A percentile compares a stretch with the other conserved stretches of the same genome.
phyloP scores from a whole-genome alignment of 2,888 invertebrate species.

The Agapostemon virescens region DNA sequence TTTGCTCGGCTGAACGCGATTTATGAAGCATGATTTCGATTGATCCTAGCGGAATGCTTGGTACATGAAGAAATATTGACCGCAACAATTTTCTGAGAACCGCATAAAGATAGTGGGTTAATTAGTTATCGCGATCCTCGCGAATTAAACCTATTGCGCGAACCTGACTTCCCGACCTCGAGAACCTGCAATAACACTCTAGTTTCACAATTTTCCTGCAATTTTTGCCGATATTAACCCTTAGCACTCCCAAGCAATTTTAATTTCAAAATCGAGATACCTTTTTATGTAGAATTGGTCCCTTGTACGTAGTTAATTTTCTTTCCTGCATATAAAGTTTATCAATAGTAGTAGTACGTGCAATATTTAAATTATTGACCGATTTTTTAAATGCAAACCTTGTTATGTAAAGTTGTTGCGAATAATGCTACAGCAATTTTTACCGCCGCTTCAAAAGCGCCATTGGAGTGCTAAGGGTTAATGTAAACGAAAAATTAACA shows the following conservation, averaged over 20 bases:
- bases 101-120: neutral
- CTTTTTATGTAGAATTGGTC: no score
- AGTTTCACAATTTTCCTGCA: neutral
- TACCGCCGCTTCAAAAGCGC: no score
- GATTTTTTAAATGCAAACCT: no score
- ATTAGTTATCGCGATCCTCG: neutral
- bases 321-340: no score
- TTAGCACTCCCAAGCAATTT: no score
- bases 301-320: no score
- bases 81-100: neutral
- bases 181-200: neutral
- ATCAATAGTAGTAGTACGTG: no score
- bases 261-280: no score
- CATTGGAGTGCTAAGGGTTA: no score
- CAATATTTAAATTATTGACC: no score
- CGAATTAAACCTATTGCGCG: conserved; percentile 3
- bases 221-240: neutral
- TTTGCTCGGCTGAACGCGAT: neutral
- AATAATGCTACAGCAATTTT: no score
- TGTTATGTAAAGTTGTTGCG: no score
- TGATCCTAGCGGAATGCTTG: neutral
- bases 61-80: neutral
- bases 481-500: neutral
- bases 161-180: neutral
- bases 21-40: neutral